These are phyloP conservation scores for Bombus difficillimus DNA, from an alignment of 1,140 invertebrate species.

Conservation along the genomic window DNA sequence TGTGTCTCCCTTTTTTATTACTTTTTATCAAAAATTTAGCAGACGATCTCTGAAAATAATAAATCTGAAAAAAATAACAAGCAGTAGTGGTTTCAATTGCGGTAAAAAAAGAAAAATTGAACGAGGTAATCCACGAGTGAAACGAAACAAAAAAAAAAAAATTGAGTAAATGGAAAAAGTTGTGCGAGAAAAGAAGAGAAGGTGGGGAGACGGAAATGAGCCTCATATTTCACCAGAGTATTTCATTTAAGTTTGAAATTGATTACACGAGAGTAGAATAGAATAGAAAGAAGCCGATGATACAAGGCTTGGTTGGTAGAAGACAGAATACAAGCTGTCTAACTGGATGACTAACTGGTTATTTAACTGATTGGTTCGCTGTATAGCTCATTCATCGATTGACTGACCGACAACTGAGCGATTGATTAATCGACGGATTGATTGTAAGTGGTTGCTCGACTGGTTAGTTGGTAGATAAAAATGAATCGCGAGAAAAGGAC, in stretches of 20 bases:
- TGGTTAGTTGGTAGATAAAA: background rate
- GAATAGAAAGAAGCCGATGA: constrained; percentile 23
- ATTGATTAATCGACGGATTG: background rate
- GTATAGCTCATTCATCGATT: background rate
- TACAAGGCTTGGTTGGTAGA: background rate
- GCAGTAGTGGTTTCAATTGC: background rate
- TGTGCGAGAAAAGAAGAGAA: background rate
- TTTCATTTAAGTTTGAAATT: constrained; percentile 59
- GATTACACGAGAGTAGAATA: constrained; percentile 37
- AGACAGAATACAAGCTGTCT: background rate
- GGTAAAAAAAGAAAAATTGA: background rate
- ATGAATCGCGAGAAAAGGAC: background rate
- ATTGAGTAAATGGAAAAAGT: constrained; percentile 8
- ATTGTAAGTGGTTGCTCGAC: background rate
- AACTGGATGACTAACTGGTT: background rate
- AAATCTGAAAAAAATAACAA: background rate
- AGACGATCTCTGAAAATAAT: background rate
- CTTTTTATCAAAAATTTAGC: background rate
- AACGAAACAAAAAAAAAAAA: constrained; percentile 15
- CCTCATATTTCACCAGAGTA: constrained; percentile 55
- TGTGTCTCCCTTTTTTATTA: background rate
- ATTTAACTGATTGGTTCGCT: constrained; percentile 4
- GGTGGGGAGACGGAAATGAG: background rate
- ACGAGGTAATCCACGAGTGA: background rate
- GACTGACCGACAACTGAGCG: background rate